Evolutionary conservation across 2,888 invertebrate genomes (phyloP).

Genomic region (Tetragonisca angustula): DNA sequence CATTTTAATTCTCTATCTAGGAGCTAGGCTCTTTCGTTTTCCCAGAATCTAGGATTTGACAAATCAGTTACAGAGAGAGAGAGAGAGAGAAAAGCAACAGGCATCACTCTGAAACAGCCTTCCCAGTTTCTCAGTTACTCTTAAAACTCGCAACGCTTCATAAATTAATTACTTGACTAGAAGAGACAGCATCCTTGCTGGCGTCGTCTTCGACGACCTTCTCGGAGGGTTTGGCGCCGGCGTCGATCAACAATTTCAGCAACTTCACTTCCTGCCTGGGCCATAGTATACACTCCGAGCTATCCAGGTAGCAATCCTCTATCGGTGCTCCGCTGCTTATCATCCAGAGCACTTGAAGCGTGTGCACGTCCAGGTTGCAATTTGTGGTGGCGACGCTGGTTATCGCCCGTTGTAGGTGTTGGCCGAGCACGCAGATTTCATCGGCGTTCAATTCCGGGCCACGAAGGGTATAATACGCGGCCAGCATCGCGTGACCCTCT

Average conservation of each 20-base stretch:
- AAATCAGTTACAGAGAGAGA: background rate
- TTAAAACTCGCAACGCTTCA: background rate
- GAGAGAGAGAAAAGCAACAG: background rate
- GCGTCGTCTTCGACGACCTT: conserved; percentile 82
- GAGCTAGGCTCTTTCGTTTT: no score
- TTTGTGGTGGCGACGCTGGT: conserved; percentile 77
- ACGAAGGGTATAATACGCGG: conserved; percentile 92
- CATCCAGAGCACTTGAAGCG: conserved; percentile 91
- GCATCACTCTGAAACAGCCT: background rate
- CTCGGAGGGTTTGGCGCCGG: conserved; percentile 87
- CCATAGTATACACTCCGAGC: conserved; percentile 83
- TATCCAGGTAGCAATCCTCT: conserved; percentile 80
- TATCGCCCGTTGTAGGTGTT: conserved; percentile 80
- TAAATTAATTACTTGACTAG: conserved; percentile 81
- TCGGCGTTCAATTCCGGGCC: conserved; percentile 89
- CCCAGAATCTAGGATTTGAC: background rate
- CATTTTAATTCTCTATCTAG: background rate
- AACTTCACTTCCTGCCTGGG: conserved; percentile 88
- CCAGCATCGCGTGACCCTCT: conserved; percentile 95
- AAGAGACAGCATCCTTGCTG: conserved; percentile 80
- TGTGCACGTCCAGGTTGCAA: conserved; percentile 86
- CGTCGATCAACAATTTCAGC: conserved; percentile 89
- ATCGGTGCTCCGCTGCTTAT: conserved; percentile 87
- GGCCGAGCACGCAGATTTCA: conserved; percentile 90
- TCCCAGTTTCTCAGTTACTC: background rate